Percentiles rank a stretch among this genome's conserved stretches.
Evolutionary conservation across 2,113 vertebrate genomes (phyloP).

Genomic region (Eptatretus burgeri): DNA sequence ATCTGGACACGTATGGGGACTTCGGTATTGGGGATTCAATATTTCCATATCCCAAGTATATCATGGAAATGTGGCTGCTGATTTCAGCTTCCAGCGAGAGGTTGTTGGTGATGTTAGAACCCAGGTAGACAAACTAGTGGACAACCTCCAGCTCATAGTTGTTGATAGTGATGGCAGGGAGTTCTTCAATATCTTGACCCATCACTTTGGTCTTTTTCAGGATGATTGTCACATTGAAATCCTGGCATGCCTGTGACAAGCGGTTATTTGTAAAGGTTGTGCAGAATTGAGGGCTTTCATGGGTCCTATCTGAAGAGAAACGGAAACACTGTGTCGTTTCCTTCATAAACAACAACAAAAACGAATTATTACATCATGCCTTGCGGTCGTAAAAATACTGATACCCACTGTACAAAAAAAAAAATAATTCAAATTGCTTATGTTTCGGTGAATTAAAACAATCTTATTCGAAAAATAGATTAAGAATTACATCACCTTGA

Average conservation of each 20-base stretch:
- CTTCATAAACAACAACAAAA: no score
- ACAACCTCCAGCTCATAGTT: neutral
- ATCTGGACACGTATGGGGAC: neutral
- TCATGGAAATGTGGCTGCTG: neutral
- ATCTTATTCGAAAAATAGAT: no score
- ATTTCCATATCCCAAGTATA: neutral
- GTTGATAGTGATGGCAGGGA: neutral
- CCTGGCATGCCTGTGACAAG: neutral
- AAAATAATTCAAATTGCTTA: no score
- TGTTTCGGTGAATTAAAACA: no score
- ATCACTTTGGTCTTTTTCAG: neutral
- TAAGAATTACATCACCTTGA: no score
- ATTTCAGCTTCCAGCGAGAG: neutral
- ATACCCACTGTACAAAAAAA: no score
- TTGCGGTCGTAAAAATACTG: no score
- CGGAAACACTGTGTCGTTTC: no score
- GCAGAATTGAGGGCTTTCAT: no score
- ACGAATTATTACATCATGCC: no score
- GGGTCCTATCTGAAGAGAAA: no score
- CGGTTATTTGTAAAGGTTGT: neutral
- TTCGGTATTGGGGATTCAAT: neutral
- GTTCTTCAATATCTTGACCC: neutral
- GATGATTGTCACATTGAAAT: neutral
- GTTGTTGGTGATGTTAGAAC: no score
- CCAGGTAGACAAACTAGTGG: neutral